Conservation (phyloP, 2,113 vertebrate species). For the Scartelaos histophorus region DNA sequence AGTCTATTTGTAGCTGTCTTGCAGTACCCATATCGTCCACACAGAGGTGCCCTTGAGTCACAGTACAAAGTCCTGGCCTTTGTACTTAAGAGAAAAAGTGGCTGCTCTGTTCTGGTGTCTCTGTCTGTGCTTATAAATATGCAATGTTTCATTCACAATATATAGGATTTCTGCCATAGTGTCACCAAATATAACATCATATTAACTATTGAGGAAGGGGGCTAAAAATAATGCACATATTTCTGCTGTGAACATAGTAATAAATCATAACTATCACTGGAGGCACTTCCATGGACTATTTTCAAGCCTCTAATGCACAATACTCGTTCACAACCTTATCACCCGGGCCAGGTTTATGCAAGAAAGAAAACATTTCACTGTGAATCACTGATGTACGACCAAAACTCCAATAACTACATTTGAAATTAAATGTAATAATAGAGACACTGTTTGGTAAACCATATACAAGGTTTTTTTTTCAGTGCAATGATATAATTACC, state of each 20-base stretch:
- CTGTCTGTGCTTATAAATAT: conserved; percentile 2
- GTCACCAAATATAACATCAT: conserved; percentile 3
- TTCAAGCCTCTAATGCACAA: not conserved
- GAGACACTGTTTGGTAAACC: too few species aligned
- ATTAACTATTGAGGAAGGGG: conserved; percentile 7
- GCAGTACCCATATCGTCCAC: not conserved
- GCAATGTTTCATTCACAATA: conserved; percentile 12
- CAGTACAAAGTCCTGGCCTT: not conserved
- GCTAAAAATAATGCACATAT: conserved; percentile 8
- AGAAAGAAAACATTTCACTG: not conserved
- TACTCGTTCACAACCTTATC: not conserved
- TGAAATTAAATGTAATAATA: not conserved
- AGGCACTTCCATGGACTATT: conserved; percentile 1
- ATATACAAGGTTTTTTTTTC: too few species aligned
- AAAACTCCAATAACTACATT: not conserved
- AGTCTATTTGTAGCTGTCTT: not conserved
- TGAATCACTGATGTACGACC: not conserved
- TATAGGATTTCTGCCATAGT: conserved; percentile 3
- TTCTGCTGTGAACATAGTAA: not conserved
- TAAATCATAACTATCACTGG: conserved; percentile 4
- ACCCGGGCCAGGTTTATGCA: not conserved
- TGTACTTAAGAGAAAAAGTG: not conserved
- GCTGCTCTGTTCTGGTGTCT: not conserved
- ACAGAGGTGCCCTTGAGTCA: not conserved
- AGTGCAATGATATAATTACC: too few species aligned